phyloP scores from a whole-genome alignment of 2,797 vertebrate genomes.

The Rhinophrynus dorsalis region DNA sequence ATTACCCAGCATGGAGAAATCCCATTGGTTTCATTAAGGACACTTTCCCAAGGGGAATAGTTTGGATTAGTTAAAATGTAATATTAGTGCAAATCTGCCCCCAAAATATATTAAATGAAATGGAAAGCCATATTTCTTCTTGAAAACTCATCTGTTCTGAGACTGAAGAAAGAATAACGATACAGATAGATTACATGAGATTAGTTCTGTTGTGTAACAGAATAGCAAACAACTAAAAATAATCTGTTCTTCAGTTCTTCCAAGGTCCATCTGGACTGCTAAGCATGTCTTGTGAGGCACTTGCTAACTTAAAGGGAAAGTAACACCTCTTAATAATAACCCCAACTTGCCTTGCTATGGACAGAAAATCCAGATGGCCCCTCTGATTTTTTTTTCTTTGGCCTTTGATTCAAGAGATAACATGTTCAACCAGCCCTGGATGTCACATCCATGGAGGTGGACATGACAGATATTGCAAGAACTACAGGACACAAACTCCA shows the following conservation, averaged over 20 bases:
- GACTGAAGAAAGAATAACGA: slow-evolving; percentile 8
- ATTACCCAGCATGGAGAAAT: slow-evolving; percentile 7
- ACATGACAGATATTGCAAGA: too few relatives aligned
- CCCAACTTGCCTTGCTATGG: too few relatives aligned
- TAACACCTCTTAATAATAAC: too few relatives aligned
- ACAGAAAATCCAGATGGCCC: too few relatives aligned
- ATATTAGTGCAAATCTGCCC: slow-evolving; percentile 33
- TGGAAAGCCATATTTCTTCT: slow-evolving; percentile 17
- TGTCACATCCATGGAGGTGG: too few relatives aligned
- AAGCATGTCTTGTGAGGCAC: slow-evolving; percentile 1
- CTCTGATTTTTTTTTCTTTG: too few relatives aligned
- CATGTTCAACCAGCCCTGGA: too few relatives aligned
- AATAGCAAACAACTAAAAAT: background rate
- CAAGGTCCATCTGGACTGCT: slow-evolving; percentile 18
- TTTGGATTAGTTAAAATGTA: slow-evolving; percentile 36
- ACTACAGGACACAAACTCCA: slow-evolving; percentile 22
- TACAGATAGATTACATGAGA: slow-evolving; percentile 29
- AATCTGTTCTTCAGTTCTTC: background rate
- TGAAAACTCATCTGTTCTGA: slow-evolving; percentile 9
- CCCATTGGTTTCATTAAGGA: slow-evolving; percentile 3
- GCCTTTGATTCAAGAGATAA: background rate
- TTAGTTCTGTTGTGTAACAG: slow-evolving; percentile 30
- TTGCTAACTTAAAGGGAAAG: too few relatives aligned
- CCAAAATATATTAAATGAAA: slow-evolving; percentile 42
- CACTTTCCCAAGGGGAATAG: slow-evolving; percentile 4